Evolutionary conservation across 2,888 invertebrate species (phyloP), one percentile per base, ranked within the genome.

Genomic region (Boloria euphrosyne): DNA sequence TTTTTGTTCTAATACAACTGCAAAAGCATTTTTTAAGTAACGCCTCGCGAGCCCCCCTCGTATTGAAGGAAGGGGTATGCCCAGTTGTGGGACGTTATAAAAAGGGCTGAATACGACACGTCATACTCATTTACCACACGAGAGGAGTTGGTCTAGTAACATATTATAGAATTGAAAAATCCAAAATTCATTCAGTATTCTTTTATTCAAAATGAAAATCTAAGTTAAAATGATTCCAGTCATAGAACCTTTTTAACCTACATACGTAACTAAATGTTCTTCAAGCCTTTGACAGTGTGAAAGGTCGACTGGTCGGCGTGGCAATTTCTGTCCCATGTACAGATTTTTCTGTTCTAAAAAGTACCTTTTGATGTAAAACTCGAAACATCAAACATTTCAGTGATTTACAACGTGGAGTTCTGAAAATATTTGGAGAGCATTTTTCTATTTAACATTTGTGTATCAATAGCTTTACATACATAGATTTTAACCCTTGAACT

Each of bases 271-370:
- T 38, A 38, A 38, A 38, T 38, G 31, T 38, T 38, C 31, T 38
- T 38, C 10, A 46, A 66, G 52, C 63, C 69, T 69, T 69, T 69
- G 66, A 67, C 67, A 58, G 57, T 38, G 22, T 17, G 66, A 53
- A 60, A 64, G 64, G 64, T 58, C 52, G 63, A 58, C 58, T 58
- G 67, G 69, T 67, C 69, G 62, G 58, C 59, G 65, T 65, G 50
- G 59, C 69, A 62, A 62, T 67, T 69, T 69, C 62, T 65, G 62
- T 58, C 65, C 43, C 58, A 38, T 62, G 31, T 62, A 64, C 66
- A 66, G 10, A 54, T 50, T 44, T 64, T 58, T 38, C 51, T 58
- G 52, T 64, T 52, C 51, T 31, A 51, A 47, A 52, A 50, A 63
- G 64, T 66, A 58, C 63, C 16, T 31, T 31, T 16, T 69, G 54